Percentiles rank a stretch among this genome's conserved stretches.
phyloP scores from a whole-genome alignment of 2,113 vertebrate species.

The Eretmodus cyanostictus region DNA sequence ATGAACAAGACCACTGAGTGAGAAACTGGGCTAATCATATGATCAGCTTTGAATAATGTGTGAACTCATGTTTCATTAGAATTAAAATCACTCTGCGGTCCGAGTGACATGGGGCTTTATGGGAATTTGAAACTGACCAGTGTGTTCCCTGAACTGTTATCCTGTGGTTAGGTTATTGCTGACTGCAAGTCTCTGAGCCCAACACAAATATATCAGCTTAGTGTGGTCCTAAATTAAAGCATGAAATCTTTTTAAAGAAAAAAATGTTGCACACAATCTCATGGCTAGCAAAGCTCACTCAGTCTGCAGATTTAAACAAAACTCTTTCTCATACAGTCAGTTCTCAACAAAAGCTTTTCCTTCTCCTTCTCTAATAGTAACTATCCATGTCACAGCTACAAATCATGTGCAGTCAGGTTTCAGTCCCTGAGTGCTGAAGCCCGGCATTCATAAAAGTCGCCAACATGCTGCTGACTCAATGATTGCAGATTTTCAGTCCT shows the following conservation, averaged over 20 bases:
- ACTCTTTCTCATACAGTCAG: not conserved
- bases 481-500: not conserved
- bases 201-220: not conserved
- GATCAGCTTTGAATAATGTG: not conserved
- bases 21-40: not conserved
- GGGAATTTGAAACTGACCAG: not conserved
- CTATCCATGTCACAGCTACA: not conserved
- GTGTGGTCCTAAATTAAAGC: not conserved
- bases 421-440: not conserved
- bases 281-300: not conserved
- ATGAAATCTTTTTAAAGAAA: not conserved
- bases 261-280: not conserved
- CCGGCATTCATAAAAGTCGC: not conserved
- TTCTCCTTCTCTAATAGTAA: not conserved
- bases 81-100: not conserved
- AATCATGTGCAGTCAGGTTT: not conserved
- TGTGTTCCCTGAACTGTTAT: not conserved
- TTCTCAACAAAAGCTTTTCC: not conserved
- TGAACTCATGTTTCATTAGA: not conserved
- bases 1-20: not conserved
- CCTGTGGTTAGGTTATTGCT: not conserved
- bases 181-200: not conserved
- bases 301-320: not conserved
- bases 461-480: not conserved
- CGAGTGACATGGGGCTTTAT: slow-evolving; percentile 1